Percentiles rank a stretch among this genome's conserved stretches.
Evolutionary conservation across 2,113 vertebrate genomes (phyloP).

Genomic region (Trachemys scripta): DNA sequence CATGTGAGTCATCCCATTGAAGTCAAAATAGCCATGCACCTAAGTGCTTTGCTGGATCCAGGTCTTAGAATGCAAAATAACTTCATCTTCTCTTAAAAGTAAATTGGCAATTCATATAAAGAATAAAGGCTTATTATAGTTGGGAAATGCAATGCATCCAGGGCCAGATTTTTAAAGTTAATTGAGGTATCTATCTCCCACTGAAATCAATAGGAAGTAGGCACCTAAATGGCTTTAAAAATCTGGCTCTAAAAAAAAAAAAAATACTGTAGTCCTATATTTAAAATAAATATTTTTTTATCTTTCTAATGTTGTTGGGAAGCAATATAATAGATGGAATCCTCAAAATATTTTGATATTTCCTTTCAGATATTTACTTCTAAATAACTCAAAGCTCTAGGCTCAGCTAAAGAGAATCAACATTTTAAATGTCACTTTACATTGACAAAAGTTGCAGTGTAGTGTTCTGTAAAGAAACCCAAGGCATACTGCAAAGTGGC

Average conservation of each 20-base stretch:
- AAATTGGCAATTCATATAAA: constrained; percentile 9
- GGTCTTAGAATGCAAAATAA: background rate
- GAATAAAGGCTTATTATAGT: background rate
- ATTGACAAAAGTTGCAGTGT: background rate
- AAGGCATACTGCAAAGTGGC: background rate
- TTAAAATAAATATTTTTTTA: background rate
- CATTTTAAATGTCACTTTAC: background rate
- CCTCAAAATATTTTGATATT: background rate
- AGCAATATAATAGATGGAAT: background rate
- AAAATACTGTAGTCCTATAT: rapidly evolving
- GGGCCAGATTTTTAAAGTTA: background rate
- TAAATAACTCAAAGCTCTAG: background rate
- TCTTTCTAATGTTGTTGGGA: background rate
- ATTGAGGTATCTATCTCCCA: background rate
- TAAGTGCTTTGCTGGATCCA: constrained; percentile 12
- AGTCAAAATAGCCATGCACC: background rate
- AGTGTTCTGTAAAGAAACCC: background rate
- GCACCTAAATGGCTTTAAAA: background rate
- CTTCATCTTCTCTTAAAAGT: constrained; percentile 23
- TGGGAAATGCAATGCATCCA: background rate
- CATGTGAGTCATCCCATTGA: background rate
- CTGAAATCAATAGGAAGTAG: background rate
- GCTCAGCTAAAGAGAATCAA: background rate
- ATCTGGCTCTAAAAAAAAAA: background rate
- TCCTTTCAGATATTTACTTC: background rate